These are phyloP conservation scores for Lamprotornis superbus DNA, from an alignment of 2,113 vertebrate species.

Conservation along the genomic window DNA sequence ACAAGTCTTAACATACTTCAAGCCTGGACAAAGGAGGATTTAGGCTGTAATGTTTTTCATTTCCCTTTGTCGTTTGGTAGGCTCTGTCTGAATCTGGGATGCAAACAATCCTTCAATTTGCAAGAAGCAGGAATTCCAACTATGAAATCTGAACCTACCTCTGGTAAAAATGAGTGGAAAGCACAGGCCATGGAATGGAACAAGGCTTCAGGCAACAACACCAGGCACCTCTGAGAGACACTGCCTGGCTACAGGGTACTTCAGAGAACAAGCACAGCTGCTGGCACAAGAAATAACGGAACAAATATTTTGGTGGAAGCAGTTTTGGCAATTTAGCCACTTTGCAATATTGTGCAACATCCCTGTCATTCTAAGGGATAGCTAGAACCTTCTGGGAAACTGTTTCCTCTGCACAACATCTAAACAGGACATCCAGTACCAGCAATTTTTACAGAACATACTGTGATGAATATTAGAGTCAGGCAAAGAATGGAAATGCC, in stretches of 20 bases:
- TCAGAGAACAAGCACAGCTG: background rate
- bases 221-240: background rate
- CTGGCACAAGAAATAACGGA: background rate
- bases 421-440: background rate
- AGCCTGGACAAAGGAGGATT: constrained; percentile 13
- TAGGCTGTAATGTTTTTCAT: constrained; percentile 17
- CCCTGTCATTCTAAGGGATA: background rate
- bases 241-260: background rate
- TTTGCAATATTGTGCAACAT: background rate
- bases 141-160: constrained; percentile 28
- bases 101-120: constrained; percentile 26
- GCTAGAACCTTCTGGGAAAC: constrained; percentile 11
- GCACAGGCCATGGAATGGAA: constrained; percentile 10
- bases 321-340: background rate
- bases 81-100: background rate
- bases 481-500: background rate
- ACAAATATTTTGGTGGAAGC: background rate
- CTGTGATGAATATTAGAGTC: background rate
- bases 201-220: background rate
- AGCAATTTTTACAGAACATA: background rate
- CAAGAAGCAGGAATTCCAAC: constrained; percentile 29
- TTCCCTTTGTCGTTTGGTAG: constrained; percentile 11
- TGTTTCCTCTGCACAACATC: background rate
- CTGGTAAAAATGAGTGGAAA: constrained; percentile 6
- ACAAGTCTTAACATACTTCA: background rate